Evolutionary conservation across 2,888 invertebrate species (phyloP).

Genomic region (Rotaria magnacalcarata): DNA sequence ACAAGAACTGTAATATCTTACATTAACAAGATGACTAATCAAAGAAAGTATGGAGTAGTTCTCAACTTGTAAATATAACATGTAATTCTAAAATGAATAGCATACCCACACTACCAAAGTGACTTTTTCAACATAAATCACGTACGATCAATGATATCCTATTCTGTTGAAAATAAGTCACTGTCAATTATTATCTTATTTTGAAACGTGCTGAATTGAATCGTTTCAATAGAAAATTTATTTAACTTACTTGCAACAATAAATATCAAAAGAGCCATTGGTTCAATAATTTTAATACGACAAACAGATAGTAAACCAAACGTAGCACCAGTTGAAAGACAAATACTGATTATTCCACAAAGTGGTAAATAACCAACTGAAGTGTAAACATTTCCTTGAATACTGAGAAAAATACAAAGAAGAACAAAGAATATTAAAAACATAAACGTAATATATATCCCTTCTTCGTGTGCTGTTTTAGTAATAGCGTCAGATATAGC

Average conservation of each 20-base stretch:
- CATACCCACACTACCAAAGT: too few relatives aligned
- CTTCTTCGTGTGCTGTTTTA: neutral
- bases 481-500: neutral
- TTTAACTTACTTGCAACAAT: neutral
- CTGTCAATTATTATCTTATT: too few relatives aligned
- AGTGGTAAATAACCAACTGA: neutral
- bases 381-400: neutral
- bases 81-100: too few relatives aligned
- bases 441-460: neutral
- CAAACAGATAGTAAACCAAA: neutral
- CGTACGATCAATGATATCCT: too few relatives aligned
- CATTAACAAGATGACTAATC: too few relatives aligned
- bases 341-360: neutral
- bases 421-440: neutral
- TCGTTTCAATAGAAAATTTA: neutral
- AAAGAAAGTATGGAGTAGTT: too few relatives aligned
- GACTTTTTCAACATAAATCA: too few relatives aligned
- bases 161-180: too few relatives aligned
- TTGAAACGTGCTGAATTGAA: too few relatives aligned
- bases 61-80: too few relatives aligned
- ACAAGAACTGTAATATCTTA: too few relatives aligned
- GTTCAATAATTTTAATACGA: neutral
- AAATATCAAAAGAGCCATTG: neutral
- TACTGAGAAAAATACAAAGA: neutral
- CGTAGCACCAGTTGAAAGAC: slow-evolving; percentile 18